Evolutionary conservation across 2,888 invertebrate species (phyloP), one percentile per base, ranked within the genome.

Genomic region (Deilephila elpenor): DNA sequence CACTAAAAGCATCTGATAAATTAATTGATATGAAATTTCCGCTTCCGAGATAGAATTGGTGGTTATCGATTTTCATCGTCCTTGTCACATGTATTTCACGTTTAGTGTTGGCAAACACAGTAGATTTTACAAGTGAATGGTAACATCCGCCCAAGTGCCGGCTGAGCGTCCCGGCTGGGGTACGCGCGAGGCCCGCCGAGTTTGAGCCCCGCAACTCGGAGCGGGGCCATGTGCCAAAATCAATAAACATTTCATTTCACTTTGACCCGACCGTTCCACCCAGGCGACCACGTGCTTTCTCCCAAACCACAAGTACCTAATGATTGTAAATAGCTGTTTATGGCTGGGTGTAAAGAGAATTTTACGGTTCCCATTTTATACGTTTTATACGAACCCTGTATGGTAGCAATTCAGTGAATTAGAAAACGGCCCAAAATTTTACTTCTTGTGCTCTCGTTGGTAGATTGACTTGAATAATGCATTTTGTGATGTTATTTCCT

Each of bases 161-260:
- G 25, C 25, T 20, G 25, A 25, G 17, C 20, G 5, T 51, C 14
- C 25, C 44, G 51, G 67, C 44, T 61, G 20, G 51, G 51, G 67
- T 29, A 44, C 59, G 32, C 14, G 34, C 64, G 64, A 44, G 62
- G n/a, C 51, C 44, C 44, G 20, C 71, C 64, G 59, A 59, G 56
- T 71, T 73, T 73, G 72, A 70, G 34, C 29, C 73, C 72, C 74
- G 71, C 60, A 61, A 64, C 71, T 32, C 71, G 71, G 62, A 72
- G 70, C 74, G 75, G 73, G 70, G 77, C 76, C 75, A 76, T 75
- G 76, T 77, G 78, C 74, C 70, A 76, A 80, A 83, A 85, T 85
- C 85, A 79, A 85, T 85, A 85, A 82, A 81, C 79, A 83, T 79
- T 80, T 78, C 75, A 78, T 79, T 77, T 78, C 73, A 70, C 71